Evolutionary conservation across 2,888 invertebrate species (phyloP).

Genomic region (Acanthosepion pharaonis): DNA sequence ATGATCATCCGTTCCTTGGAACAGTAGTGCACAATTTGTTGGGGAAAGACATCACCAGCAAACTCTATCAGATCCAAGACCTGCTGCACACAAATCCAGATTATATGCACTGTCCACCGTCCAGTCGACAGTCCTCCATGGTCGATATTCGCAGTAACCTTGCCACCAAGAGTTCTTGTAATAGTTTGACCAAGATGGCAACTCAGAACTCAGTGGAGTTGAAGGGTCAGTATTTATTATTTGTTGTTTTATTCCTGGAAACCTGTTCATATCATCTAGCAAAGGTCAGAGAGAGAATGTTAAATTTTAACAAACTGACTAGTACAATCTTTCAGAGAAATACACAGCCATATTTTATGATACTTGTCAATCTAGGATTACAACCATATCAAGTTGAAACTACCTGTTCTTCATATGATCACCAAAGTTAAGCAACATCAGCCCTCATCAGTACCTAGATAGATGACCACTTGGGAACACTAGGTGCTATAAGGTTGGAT

Average conservation of each 20-base stretch:
- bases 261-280: too few relatives aligned
- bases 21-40: conserved; percentile 85
- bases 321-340: too few relatives aligned
- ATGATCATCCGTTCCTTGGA: conserved; percentile 84
- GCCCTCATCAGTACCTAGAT: too few relatives aligned
- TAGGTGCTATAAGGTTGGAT: too few relatives aligned
- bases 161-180: conserved; percentile 56
- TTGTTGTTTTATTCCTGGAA: not conserved
- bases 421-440: too few relatives aligned
- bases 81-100: conserved; percentile 59
- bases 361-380: too few relatives aligned
- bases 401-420: too few relatives aligned
- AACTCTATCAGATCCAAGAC: conserved; percentile 78
- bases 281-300: too few relatives aligned
- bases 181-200: conserved; percentile 54
- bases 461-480: too few relatives aligned
- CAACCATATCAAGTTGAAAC: too few relatives aligned
- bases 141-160: conserved; percentile 63
- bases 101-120: conserved; percentile 55
- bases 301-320: too few relatives aligned
- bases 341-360: too few relatives aligned
- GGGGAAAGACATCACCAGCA: conserved; percentile 89
- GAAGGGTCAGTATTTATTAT: conserved; percentile 55
- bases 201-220: conserved; percentile 55
- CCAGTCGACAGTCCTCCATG: conserved; percentile 64